Evolutionary conservation across 2,888 invertebrate genomes (phyloP), one percentile per base, ranked within the genome.

Genomic region (Lamellibrachia satsuma): DNA sequence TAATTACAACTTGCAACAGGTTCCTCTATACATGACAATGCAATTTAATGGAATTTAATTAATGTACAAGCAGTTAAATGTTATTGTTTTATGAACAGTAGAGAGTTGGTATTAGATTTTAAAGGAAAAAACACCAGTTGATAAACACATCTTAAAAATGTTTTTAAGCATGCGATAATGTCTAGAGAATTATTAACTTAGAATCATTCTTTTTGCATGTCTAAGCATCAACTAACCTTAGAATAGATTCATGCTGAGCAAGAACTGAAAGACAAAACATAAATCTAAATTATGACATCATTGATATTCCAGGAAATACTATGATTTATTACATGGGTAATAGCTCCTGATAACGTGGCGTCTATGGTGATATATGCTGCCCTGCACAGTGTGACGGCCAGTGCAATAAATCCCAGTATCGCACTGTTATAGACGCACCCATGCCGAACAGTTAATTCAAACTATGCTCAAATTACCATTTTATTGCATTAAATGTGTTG

Each of bases 171-270:
- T 39, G 39, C 39, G 0, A 39, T 39, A 39, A 39, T 39, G 39
- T 39, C 39, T 39, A 39, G 39, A 39, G 39, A 75, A 22, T 22
- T 22, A 15, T 75, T 75, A 75, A 75, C 15, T 75, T 39, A 39
- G 39, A 39, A 39, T 39, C 0, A 39, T 39, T 75, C 75, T n/a
- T 75, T 75, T 22, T 22, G 22, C 22, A 15, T 75, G n/a, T 75
- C 1, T 75, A 75, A 75, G 22, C 4, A 22, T 75, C 75, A 60
- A 95, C 95, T 95, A 94, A 96, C 96, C 96, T 99, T 97, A 99
- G 97, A 97, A 99, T 99, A 96, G 98, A 98, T 97, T 99, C 99
- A 98, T 99, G 99, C 98, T 98, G 97, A 97, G 99, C 99, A 98
- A 99, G 98, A 97, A 99, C 99, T 99, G 97, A 95, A 97, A 97